Base-by-base conservation (phyloP, 2,888 invertebrate genomes). In the Serripes groenlandicus region DNA sequence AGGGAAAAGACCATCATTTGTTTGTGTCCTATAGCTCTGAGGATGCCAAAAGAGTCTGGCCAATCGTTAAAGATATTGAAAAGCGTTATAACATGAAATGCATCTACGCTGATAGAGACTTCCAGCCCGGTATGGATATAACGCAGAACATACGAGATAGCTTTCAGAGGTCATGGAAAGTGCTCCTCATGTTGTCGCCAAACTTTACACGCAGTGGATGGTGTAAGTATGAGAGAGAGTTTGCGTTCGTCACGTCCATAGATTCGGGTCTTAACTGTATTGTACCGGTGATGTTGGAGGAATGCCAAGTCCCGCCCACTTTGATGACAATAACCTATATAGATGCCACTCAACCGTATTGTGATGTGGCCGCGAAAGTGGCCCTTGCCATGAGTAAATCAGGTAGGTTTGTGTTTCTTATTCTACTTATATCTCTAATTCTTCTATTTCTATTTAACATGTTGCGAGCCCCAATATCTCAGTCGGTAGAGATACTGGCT, bases 281-380 rank as follows among this genome's bases (percentile, higher is more conserved):
- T 21, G 62, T 80, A 11, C 79, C 79, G 0, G 79, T 80, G 21
- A 3, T 70, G 37, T 37, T 80, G 21, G 70, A 80, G 49, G 75
- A 75, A 26, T 80, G 79, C 54, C 54, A 75, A 42, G 34, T 75
- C 26, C 79, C 79, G 15, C 26, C 42, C 5, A 75, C 69, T 21
- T 37, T 80, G 23, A 58, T 52, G 23, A 80, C 79, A 23, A 49
- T 80, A 54, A 80, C 79, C 18, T 80, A 80, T 30, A 75, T 75
- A 32, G 75, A 80, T 70, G 71, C 75, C 18, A 75, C 71, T 7
- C 34, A 37, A 11, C 54, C 62, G 4, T 69, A 35, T 21, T 4
- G 26, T 3, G 69, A 69, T 21, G 26, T 75, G 1, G 37, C 79
- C 1, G 30, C 23, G 0, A 69, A 68, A n/a, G 74, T 79, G 5